Base-by-base conservation (phyloP, 1,140 invertebrate species). In the Drosophila repletoides region DNA sequence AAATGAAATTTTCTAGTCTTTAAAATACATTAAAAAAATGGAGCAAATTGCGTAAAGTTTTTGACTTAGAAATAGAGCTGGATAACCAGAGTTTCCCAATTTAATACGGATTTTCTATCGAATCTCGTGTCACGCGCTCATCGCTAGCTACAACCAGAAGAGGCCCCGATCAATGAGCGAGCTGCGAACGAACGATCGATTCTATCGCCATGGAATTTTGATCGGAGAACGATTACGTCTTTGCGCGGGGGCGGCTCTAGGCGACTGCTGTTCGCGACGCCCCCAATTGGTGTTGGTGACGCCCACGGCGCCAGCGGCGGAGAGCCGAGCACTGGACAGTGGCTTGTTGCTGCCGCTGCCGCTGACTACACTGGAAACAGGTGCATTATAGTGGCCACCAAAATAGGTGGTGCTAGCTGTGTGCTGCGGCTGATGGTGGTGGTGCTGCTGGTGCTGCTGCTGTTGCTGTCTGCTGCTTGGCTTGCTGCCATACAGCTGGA, bases 211-310 rank as follows among this genome's bases (percentile, higher is more conserved):
- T 19, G 88, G 88, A 46, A 89, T 79, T 60, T 89, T 89, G 65
- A 89, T 89, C 33, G 88, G 88, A 45, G 88, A 89, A 38, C 88
- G 88, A 52, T 89, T 88, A 64, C 88, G 88, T 9, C 88, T 81
- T 46, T 51, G 58, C 21, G 65, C 36, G 56, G 63, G 53, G 58
- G 63, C 60, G 70, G 56, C 49, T 36, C 72, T 31, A 19, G 63
- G 45, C 19, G 51, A 22, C 53, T 51, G 33, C 15, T 68, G 69
- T 2, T 76, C 76, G 46, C 72, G 83, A 69, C 83, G 83, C 77
- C 72, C 80, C 75, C 84, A 68, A 84, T 69, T 86, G 15, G 66
- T 33, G 22, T 52, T 61, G 43, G 58, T 19, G 3, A 43, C 22
- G 17, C 59, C 60, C 31, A 53, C 51, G 28, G 34, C 45, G 19